Conservation (phyloP, 2,888 invertebrate genomes). For the Acanthosepion esculentum region DNA sequence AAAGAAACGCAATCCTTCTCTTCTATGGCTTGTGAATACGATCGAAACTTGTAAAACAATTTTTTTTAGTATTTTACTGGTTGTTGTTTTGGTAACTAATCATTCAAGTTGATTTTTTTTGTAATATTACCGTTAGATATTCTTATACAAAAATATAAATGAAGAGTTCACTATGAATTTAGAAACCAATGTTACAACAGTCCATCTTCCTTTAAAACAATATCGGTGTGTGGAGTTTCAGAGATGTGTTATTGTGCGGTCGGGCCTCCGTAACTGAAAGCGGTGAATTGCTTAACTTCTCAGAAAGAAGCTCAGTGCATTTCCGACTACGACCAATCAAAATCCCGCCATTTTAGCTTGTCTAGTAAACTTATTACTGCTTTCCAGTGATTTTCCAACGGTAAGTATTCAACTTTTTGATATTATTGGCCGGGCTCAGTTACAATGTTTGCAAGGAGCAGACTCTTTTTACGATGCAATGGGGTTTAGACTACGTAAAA, state of each 20-base stretch:
- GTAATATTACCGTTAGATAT: no score
- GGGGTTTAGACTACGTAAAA: not conserved
- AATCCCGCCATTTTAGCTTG: conserved; percentile 43
- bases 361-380: not conserved
- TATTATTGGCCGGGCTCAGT: not conserved
- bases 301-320: not conserved
- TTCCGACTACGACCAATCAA: conserved; percentile 43
- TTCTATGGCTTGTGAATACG: no score
- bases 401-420: not conserved
- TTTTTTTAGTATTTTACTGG: no score
- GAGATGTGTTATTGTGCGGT: not conserved
- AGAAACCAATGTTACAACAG: no score
- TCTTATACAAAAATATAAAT: no score
- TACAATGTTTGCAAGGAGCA: not conserved
- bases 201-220: no score
- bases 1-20: no score
- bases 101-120: no score
- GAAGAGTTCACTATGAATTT: no score
- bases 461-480: not conserved
- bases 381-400: not conserved
- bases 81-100: no score
- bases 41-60: no score
- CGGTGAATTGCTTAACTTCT: not conserved
- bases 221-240: no score
- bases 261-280: not conserved